These are phyloP conservation scores for Momotus momota DNA, from an alignment of 2,797 vertebrate genomes.

Conservation along the genomic window DNA sequence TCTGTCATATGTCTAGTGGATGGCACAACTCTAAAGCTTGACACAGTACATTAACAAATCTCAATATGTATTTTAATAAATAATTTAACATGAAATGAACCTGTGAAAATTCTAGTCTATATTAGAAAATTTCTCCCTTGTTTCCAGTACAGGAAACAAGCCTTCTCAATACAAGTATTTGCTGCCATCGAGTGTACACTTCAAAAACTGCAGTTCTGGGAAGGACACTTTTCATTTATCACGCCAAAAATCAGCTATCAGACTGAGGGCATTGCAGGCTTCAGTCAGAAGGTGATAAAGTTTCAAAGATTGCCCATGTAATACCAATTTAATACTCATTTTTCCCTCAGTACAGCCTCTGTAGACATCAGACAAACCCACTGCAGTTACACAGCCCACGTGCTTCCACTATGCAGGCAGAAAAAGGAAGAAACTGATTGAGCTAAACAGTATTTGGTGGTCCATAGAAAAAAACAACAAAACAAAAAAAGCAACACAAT, in stretches of 20 bases:
- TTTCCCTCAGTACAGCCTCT: background rate
- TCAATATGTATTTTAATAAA: background rate
- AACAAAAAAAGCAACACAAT: too few relatives aligned
- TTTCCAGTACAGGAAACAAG: background rate
- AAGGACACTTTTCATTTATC: background rate
- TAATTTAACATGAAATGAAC: background rate
- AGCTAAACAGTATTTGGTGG: background rate
- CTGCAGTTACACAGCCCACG: background rate
- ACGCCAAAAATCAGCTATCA: background rate
- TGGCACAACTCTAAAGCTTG: background rate
- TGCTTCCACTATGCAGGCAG: background rate
- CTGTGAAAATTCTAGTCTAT: background rate
- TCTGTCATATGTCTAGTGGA: background rate
- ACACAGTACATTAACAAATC: background rate
- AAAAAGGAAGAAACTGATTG: background rate
- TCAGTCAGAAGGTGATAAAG: background rate
- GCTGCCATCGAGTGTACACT: conserved; percentile 76
- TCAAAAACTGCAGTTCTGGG: conserved; percentile 48
- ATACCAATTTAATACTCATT: background rate
- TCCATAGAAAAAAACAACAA: background rate
- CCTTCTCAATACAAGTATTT: conserved; percentile 42
- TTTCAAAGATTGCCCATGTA: background rate
- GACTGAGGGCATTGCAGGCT: background rate
- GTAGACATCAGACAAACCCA: background rate
- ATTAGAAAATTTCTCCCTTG: background rate